Evolutionary conservation across 2,797 vertebrate genomes (phyloP).

Genomic region (Monodelphis domestica): DNA sequence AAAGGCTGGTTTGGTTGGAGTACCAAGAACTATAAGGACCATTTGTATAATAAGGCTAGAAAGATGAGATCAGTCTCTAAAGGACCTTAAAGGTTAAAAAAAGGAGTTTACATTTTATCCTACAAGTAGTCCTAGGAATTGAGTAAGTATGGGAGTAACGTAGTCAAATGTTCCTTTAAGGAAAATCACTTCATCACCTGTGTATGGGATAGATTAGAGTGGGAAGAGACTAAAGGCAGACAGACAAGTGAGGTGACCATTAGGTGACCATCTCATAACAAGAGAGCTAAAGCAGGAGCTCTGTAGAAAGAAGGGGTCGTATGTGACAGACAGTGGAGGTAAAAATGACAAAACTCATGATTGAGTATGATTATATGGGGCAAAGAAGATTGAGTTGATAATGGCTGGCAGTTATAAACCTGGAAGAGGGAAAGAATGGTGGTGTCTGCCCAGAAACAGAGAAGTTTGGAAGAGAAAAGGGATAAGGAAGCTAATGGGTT

Average conservation of each 20-base stretch:
- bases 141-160: not conserved
- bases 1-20: not conserved
- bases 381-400: not conserved
- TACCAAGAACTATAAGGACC: too few species aligned
- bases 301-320: not conserved
- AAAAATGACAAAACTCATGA: not conserved
- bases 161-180: not conserved
- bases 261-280: not conserved
- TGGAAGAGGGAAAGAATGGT: not conserved
- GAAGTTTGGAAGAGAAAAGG: not conserved
- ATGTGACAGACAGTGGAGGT: not conserved
- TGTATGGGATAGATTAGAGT: not conserved
- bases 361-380: not conserved
- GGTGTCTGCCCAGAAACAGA: not conserved
- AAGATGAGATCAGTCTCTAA: not conserved
- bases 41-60: not conserved
- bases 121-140: not conserved
- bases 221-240: not conserved
- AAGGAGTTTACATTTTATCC: constrained; percentile 37
- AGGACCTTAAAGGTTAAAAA: not conserved
- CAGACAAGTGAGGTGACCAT: not conserved
- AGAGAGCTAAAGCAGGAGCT: not conserved
- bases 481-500: not conserved
- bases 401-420: not conserved
- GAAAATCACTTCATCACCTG: not conserved